Evolutionary conservation across 2,888 invertebrate species (phyloP), one percentile per base, ranked within the genome.

Genomic region (Cordilura impudica): DNA sequence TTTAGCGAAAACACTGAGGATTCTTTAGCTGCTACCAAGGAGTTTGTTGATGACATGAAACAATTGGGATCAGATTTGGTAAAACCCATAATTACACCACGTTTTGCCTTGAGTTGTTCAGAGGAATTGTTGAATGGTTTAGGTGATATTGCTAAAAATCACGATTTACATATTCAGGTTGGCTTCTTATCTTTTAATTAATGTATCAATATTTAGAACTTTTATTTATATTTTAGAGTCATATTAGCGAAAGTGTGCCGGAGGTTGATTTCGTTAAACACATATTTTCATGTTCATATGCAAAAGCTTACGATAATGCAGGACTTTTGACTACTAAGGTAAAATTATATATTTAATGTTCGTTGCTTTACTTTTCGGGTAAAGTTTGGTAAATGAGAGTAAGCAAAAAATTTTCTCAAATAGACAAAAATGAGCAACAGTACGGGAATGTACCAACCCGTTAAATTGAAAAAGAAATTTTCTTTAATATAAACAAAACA

Each of bases 71-170:
- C 91, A 87, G 91, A 93, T 23, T 90, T 96, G 61, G 92, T 97
- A 0, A 90, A 92, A 82, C 96, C 97, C 0, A 91, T 95, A 4
- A 93, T 98, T 29, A 96, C 97, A 1, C 97, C 97, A 47, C 91
- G 95, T 84, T 97, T 97, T 91, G 97, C 96, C 2, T 86, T 96
- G 16, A 94, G 95, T 84, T 95, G 97, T 86, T 93, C 94, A 77
- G 91, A 91, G 85, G 90, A 93, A n/a, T 91, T 96, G 5, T 92
- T 97, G 92, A 90, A 88, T 67, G 90, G 91, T 23, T 90, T 98
- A 19, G 94, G 93, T 2, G 86, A 91, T 63, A 90, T 97, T 65
- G 95, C 97, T 0, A 90, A 90, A 54, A 91, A 92, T 83, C 91
- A 93, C 83, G 89, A 94, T 84, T 91, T 96, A 70, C 93, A 92